A percentile compares a stretch with the other conserved stretches of the same genome.
These are phyloP conservation scores for Rhagoletis pomonella DNA, from an alignment of 1,140 invertebrate species.

Conservation along the genomic window DNA sequence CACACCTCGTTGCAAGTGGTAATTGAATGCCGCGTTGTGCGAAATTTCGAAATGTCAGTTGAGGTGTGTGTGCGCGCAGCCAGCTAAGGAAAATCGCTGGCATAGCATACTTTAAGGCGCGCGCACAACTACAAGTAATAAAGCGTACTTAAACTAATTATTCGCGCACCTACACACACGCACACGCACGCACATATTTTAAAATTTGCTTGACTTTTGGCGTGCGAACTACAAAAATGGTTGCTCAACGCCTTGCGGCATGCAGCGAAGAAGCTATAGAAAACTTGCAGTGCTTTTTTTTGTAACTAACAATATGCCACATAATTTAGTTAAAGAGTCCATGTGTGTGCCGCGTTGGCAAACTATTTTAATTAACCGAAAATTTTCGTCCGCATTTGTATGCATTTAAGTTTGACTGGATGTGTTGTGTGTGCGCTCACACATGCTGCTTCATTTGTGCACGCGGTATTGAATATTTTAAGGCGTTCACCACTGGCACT, in stretches of 20 bases:
- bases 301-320: not conserved
- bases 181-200: not conserved
- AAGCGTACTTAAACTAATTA: slow-evolving; percentile 11
- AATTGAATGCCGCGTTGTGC: not conserved
- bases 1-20: not conserved
- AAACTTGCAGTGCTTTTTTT: not conserved
- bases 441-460: not conserved
- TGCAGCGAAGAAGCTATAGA: not conserved
- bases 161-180: not conserved
- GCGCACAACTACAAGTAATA: not conserved
- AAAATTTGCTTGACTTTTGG: not conserved
- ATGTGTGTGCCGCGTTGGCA: not conserved
- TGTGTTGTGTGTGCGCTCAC: not conserved
- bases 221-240: not conserved
- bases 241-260: not conserved
- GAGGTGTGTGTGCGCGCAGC: not conserved
- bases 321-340: too few species aligned
- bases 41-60: not conserved
- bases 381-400: not conserved
- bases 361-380: slow-evolving; percentile 17
- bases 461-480: not conserved
- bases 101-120: not conserved
- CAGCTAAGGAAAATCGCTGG: not conserved
- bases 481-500: not conserved
- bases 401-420: not conserved